Percentiles rank a stretch among this genome's conserved stretches.
Conservation (phyloP, 1,140 invertebrate genomes). For the Vollenhovia emeryi region DNA sequence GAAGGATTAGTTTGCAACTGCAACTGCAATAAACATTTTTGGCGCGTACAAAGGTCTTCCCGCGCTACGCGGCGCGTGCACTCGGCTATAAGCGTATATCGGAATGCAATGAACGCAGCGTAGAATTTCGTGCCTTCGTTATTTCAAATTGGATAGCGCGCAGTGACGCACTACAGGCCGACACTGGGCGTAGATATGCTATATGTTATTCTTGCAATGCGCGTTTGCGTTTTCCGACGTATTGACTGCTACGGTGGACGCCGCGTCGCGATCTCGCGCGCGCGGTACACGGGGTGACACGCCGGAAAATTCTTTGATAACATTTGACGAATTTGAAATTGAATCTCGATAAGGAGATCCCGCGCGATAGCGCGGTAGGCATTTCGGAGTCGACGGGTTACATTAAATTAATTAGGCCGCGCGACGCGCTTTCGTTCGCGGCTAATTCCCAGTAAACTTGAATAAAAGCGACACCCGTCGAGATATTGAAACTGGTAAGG, state of each 20-base stretch:
- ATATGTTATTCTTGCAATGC: conserved; percentile 48
- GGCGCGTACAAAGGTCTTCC: neutral
- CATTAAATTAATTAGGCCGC: neutral
- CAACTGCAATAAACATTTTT: conserved; percentile 30
- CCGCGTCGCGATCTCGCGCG: conserved; percentile 44
- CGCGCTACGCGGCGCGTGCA: neutral
- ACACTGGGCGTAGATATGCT: conserved; percentile 34
- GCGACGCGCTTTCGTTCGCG: too few relatives aligned
- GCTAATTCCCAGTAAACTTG: neutral
- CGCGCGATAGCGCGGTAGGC: neutral
- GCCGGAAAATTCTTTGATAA: neutral
- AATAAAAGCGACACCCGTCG: neutral
- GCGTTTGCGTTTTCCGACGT: conserved; percentile 51
- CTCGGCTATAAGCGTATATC: conserved; percentile 19
- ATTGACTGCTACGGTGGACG: conserved; percentile 47
- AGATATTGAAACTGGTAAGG: conserved; percentile 5
- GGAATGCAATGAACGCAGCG: conserved; percentile 29
- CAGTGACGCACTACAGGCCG: conserved; percentile 37
- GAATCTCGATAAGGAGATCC: neutral
- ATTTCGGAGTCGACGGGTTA: neutral
- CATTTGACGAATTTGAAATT: conserved; percentile 17
- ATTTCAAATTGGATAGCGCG: conserved; percentile 52
- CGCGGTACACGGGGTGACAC: neutral
- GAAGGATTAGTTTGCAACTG: neutral
- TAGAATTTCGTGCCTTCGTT: conserved; percentile 51